Percentiles rank a stretch among this genome's conserved stretches.
Conservation (phyloP, 2,797 vertebrate species). For the Protonibea diacanthus region DNA sequence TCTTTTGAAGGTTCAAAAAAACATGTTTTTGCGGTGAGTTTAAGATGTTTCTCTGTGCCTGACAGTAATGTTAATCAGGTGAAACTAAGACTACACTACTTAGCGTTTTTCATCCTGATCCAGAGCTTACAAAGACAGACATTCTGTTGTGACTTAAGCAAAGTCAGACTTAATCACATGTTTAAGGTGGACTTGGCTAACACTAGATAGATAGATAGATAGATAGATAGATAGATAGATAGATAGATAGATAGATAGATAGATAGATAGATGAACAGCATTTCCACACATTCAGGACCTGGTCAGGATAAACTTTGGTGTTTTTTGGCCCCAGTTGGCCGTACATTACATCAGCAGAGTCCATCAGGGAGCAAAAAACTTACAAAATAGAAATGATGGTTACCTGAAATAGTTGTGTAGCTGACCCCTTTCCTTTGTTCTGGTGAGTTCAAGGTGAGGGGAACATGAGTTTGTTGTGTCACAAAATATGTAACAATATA, state of each 20-base stretch:
- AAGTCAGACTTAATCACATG: neutral
- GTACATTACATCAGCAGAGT: neutral
- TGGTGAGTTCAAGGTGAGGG: neutral
- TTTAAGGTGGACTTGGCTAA: neutral
- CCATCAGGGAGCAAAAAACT: neutral
- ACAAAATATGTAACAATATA: too few species aligned
- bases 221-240: too few species aligned
- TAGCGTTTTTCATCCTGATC: neutral
- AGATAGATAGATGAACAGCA: conserved; percentile 7
- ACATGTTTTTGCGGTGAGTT: neutral
- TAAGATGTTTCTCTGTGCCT: neutral
- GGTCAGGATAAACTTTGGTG: neutral
- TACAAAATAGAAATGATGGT: neutral
- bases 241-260: too few species aligned
- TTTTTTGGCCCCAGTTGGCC: conserved; percentile 16
- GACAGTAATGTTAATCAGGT: conserved; percentile 1
- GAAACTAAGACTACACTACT: neutral
- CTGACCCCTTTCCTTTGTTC: neutral
- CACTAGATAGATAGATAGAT: neutral
- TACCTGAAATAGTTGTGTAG: conserved; percentile 1
- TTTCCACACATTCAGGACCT: conserved; percentile 3
- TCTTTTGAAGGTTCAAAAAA: conserved; percentile 16
- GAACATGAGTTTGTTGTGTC: neutral
- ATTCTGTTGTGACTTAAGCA: neutral
- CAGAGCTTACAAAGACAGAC: neutral